Percentiles rank a stretch among this genome's conserved stretches.
Conservation (phyloP, 2,888 invertebrate species). For the Trissolcus brochymenae region DNA sequence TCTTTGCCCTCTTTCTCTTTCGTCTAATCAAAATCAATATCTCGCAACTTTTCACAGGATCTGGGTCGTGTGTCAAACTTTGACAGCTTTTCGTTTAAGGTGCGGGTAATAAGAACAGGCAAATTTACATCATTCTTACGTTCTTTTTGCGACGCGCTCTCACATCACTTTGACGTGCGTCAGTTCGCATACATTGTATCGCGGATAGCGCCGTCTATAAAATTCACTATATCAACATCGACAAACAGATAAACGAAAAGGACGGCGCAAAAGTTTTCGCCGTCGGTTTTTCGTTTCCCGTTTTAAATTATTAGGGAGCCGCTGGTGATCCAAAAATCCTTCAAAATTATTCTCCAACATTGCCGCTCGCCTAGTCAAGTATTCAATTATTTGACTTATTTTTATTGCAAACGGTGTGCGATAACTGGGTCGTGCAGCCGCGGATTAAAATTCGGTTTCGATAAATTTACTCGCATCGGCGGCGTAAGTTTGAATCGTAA, state of each 20-base stretch:
- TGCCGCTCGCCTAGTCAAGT: not conserved
- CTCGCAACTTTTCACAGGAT: constrained; percentile 31
- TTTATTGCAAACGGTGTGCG: constrained; percentile 13
- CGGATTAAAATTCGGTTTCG: constrained; percentile 40
- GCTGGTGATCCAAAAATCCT: not conserved
- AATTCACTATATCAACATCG: constrained; percentile 24
- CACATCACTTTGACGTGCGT: constrained; percentile 25
- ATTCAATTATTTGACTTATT: not conserved
- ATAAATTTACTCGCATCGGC: constrained; percentile 33
- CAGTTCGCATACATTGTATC: constrained; percentile 24
- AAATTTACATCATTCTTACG: constrained; percentile 44
- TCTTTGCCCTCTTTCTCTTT: too few species aligned
- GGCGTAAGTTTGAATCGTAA: constrained; percentile 24
- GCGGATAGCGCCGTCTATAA: constrained; percentile 12
- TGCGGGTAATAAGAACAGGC: constrained; percentile 7
- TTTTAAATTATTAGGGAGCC: not conserved
- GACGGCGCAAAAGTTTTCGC: too few species aligned
- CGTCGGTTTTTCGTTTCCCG: not conserved
- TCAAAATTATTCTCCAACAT: constrained; percentile 17
- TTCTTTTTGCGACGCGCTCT: constrained; percentile 18
- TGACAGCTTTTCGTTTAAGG: constrained; percentile 37
- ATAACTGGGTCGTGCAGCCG: constrained; percentile 47
- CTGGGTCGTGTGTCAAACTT: constrained; percentile 47
- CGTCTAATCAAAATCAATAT: constrained; percentile 40
- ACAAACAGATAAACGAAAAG: constrained; percentile 10